Percentiles rank a stretch among this genome's conserved stretches.
phyloP scores from a whole-genome alignment of 2,797 vertebrate species.

The Phylloscopus collybita region DNA sequence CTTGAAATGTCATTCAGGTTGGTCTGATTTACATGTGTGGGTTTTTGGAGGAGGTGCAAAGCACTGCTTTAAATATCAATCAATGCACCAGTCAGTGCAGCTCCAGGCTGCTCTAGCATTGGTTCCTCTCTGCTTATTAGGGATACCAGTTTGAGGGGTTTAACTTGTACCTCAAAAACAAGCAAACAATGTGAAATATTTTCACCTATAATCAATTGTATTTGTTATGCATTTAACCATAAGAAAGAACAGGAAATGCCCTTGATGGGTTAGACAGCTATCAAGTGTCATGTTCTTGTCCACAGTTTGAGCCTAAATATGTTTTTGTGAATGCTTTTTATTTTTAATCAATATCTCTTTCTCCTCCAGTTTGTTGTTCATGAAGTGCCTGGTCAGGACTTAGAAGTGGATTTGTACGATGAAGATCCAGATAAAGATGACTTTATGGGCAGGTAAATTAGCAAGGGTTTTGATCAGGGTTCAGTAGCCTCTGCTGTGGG shows the following conservation, averaged over 20 bases:
- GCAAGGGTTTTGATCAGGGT: background rate
- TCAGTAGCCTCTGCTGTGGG: background rate
- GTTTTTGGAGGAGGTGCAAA: slow-evolving; percentile 39
- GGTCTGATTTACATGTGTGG: slow-evolving; percentile 40
- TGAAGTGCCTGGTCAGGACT: slow-evolving; percentile 93
- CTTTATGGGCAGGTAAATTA: slow-evolving; percentile 88
- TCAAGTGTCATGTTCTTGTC: background rate
- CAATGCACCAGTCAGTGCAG: slow-evolving; percentile 16
- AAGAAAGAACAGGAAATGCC: background rate
- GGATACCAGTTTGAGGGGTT: background rate
- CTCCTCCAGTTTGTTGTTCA: slow-evolving; percentile 88
- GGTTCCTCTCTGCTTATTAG: background rate
- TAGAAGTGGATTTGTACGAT: slow-evolving; percentile 92
- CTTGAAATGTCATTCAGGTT: slow-evolving; percentile 1
- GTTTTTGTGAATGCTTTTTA: background rate
- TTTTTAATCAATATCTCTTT: background rate
- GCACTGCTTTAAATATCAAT: slow-evolving; percentile 28
- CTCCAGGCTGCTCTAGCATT: background rate
- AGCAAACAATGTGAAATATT: background rate
- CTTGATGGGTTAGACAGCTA: background rate
- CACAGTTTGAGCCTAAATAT: background rate
- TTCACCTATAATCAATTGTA: background rate
- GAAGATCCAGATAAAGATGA: slow-evolving; percentile 97
- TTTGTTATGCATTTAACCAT: background rate
- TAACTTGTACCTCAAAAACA: background rate